Conservation (phyloP, 2,888 invertebrate species). For the Hypena proboscidalis region DNA sequence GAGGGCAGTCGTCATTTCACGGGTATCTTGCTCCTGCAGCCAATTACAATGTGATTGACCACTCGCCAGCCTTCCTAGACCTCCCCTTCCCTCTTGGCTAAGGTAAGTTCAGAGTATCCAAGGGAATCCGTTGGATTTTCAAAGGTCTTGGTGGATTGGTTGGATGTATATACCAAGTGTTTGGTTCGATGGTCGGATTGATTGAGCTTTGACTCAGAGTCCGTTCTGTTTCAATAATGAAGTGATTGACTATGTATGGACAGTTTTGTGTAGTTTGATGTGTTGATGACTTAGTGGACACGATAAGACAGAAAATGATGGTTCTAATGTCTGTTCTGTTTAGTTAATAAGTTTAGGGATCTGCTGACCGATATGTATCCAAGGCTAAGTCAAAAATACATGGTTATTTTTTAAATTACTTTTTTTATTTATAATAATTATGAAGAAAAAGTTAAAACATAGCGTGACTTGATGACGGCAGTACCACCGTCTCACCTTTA, state of each 20-base stretch:
- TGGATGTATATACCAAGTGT: constrained; percentile 58
- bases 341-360: too few species aligned
- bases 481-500: too few species aligned
- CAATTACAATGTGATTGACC: constrained; percentile 82
- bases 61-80: constrained; percentile 49
- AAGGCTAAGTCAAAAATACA: too few species aligned
- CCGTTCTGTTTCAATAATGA: constrained; percentile 71
- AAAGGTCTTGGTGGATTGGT: constrained; percentile 53
- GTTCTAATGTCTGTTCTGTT: too few species aligned
- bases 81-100: constrained; percentile 31
- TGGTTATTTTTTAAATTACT: too few species aligned
- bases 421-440: too few species aligned
- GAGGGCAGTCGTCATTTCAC: constrained; percentile 79
- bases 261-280: constrained; percentile 24
- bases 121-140: constrained; percentile 27
- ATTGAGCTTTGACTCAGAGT: constrained; percentile 66
- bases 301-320: too few species aligned
- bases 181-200: constrained; percentile 76
- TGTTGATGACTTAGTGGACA: neutral
- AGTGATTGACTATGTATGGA: constrained; percentile 51
- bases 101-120: constrained; percentile 6
- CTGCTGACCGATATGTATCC: too few species aligned
- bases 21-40: constrained; percentile 77
- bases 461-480: too few species aligned
- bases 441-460: too few species aligned